These are phyloP conservation scores for Piaya cayana DNA, from an alignment of 2,113 vertebrate genomes.

Conservation along the genomic window DNA sequence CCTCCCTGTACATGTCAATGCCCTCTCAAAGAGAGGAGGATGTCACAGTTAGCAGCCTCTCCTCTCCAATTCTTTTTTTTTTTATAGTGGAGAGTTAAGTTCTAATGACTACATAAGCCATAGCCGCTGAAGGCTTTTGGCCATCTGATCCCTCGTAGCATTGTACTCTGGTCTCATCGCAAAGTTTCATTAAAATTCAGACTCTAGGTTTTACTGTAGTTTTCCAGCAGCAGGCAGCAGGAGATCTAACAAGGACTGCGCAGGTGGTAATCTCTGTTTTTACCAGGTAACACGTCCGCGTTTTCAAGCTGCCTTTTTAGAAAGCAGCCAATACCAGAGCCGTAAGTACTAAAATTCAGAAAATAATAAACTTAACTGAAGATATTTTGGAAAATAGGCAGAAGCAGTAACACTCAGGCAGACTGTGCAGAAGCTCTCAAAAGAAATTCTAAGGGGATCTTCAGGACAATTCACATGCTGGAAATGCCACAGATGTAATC, in stretches of 20 bases:
- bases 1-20: not conserved
- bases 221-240: not conserved
- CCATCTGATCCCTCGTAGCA: fast-evolving
- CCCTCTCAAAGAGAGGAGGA: not conserved
- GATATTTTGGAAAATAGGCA: not conserved
- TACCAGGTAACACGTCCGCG: not conserved
- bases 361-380: not conserved
- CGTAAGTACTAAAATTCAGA: not conserved
- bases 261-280: not conserved
- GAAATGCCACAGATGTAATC: not conserved
- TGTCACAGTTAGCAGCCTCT: not conserved
- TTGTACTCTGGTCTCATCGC: not conserved
- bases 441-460: not conserved
- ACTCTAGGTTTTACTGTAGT: not conserved
- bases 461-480: not conserved
- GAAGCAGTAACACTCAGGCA: not conserved
- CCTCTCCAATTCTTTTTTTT: not conserved
- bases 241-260: not conserved
- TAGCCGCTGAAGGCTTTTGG: not conserved
- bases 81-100: not conserved
- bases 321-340: not conserved
- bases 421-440: not conserved
- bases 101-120: not conserved
- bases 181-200: constrained; percentile 23
- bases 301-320: not conserved